Conservation (phyloP, 2,888 invertebrate species). For the Cantharis lateralis region DNA sequence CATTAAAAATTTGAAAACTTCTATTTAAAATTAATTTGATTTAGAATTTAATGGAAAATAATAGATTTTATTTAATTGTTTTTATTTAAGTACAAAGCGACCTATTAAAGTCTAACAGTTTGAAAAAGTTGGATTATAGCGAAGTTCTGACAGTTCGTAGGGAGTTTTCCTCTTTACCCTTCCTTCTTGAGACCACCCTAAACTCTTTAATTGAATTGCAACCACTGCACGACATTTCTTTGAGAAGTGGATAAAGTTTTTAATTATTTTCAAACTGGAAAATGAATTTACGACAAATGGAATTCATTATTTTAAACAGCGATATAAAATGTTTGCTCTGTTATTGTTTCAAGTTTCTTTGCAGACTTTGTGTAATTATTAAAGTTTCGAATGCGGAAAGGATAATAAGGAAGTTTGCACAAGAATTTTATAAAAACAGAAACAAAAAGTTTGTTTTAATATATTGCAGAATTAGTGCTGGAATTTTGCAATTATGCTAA, state of each 20-base stretch:
- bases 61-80: conserved; percentile 15
- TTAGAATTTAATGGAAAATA: not conserved
- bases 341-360: conserved; percentile 38
- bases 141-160: conserved; percentile 48
- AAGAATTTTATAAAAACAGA: conserved; percentile 19
- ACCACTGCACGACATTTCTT: conserved; percentile 54
- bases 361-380: conserved; percentile 38
- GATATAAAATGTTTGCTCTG: conserved; percentile 46
- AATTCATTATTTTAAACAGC: conserved; percentile 50
- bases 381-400: conserved; percentile 36
- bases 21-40: not conserved
- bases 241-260: conserved; percentile 54
- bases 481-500: conserved; percentile 21
- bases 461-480: conserved; percentile 16
- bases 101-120: conserved; percentile 35
- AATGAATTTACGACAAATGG: conserved; percentile 53
- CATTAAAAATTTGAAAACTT: too few relatives aligned
- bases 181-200: conserved; percentile 32
- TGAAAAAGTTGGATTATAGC: conserved; percentile 42
- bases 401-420: conserved; percentile 32
- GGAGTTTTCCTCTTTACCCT: conserved; percentile 22
- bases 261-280: conserved; percentile 54
- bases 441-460: conserved; percentile 20
- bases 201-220: conserved; percentile 56
- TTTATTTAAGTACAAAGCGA: conserved; percentile 21